phyloP scores from a whole-genome alignment of 2,113 vertebrate species.

The Cisticola juncidis region DNA sequence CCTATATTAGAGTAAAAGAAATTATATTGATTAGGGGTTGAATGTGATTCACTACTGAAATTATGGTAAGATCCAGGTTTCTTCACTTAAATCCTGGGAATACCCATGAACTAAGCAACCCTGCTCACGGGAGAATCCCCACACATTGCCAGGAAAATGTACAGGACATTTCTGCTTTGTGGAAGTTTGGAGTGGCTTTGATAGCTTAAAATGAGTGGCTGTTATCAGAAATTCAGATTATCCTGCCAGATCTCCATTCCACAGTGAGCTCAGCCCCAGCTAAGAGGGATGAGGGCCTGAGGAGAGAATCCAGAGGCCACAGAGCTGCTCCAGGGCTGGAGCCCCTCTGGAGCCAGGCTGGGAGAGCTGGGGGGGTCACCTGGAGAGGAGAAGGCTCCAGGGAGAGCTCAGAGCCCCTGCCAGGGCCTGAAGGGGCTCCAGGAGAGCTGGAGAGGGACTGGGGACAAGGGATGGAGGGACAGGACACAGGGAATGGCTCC shows the following conservation, averaged over 20 bases:
- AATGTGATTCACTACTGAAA: background rate
- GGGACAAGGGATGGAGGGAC: background rate
- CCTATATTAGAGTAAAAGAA: background rate
- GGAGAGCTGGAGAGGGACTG: background rate
- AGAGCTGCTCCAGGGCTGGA: fast-evolving
- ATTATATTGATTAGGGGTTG: background rate
- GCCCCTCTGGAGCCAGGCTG: background rate
- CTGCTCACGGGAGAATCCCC: background rate
- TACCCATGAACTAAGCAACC: background rate
- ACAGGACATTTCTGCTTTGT: background rate
- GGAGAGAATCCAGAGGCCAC: fast-evolving
- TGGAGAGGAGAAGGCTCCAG: background rate
- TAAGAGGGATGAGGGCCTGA: background rate
- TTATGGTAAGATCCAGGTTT: background rate
- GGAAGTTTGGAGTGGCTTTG: background rate
- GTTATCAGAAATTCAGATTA: background rate
- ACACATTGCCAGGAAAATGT: background rate
- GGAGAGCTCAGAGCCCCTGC: background rate
- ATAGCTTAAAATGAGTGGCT: background rate
- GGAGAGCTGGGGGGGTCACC: background rate
- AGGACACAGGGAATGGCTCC: background rate
- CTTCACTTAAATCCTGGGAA: background rate
- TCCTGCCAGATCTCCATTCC: background rate
- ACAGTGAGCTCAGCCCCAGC: background rate
- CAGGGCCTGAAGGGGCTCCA: background rate